phyloP scores from a whole-genome alignment of 2,113 vertebrate species.

The Mystacornis crossleyi region DNA sequence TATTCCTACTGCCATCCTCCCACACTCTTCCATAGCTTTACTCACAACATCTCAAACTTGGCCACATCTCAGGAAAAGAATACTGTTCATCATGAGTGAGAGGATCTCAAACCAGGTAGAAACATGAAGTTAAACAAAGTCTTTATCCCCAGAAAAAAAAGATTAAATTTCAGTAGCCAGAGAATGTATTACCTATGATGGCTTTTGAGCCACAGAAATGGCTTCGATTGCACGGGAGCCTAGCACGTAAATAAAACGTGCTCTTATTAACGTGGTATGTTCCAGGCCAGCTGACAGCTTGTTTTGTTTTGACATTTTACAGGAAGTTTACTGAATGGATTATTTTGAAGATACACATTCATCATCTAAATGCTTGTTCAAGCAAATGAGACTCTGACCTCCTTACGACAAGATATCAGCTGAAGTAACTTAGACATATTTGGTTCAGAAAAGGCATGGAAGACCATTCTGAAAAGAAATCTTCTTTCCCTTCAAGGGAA shows the following conservation, averaged over 20 bases:
- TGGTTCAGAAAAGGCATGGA: not conserved
- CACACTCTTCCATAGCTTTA: not conserved
- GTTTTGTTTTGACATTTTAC: slow-evolving; percentile 30
- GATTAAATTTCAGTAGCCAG: not conserved
- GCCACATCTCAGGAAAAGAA: not conserved
- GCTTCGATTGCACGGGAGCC: not conserved
- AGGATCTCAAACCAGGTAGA: not conserved
- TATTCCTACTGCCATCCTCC: not conserved
- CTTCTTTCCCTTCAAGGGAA: not conserved
- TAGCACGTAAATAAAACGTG: not conserved
- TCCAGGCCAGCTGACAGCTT: not conserved
- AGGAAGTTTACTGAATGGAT: slow-evolving; percentile 26
- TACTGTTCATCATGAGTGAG: not conserved
- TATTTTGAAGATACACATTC: slow-evolving; percentile 14
- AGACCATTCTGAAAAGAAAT: not conserved
- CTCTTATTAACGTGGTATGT: not conserved
- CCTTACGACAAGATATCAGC: not conserved
- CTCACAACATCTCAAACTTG: not conserved
- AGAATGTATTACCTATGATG: not conserved
- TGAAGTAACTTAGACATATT: slow-evolving; percentile 12
- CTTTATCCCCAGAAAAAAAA: not conserved
- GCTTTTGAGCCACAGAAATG: not conserved
- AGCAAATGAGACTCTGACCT: slow-evolving; percentile 39
- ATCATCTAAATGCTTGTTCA: slow-evolving; percentile 15
- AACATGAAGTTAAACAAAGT: not conserved